These are phyloP conservation scores for Sebastes vulpes DNA, from an alignment of 2,797 vertebrate species.

Conservation along the genomic window DNA sequence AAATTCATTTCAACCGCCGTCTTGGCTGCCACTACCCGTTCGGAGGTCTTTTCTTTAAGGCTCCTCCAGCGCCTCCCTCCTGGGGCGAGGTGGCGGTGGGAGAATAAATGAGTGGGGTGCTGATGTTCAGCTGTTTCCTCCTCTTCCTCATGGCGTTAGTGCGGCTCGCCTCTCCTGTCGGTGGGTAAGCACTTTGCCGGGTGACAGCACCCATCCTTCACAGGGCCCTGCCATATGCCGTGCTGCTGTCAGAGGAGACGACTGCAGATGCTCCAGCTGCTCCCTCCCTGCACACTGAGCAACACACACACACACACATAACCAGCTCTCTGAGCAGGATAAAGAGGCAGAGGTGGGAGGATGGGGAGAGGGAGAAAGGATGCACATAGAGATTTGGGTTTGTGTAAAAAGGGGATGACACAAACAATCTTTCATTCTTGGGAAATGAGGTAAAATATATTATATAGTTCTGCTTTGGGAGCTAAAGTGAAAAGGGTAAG, in stretches of 20 bases:
- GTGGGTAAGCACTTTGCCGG: constrained; percentile 83
- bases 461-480: neutral
- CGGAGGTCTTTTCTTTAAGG: constrained; percentile 47
- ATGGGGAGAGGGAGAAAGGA: constrained; percentile 16
- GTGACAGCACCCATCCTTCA: constrained; percentile 90
- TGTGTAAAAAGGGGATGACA: constrained; percentile 10
- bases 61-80: constrained; percentile 39
- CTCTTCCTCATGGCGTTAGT: constrained; percentile 69
- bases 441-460: neutral
- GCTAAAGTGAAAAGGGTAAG: neutral
- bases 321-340: constrained; percentile 30
- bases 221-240: constrained; percentile 84
- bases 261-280: constrained; percentile 86
- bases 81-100: constrained; percentile 54
- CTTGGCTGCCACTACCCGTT: constrained; percentile 11
- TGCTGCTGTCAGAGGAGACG: constrained; percentile 81
- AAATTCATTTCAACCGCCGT: neutral
- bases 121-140: constrained; percentile 81
- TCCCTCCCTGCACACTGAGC: constrained; percentile 63
- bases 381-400: constrained; percentile 20
- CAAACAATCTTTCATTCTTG: neutral
- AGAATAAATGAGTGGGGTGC: constrained; percentile 81
- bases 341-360: constrained; percentile 52
- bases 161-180: constrained; percentile 67
- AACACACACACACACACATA: constrained; percentile 4